Evolutionary conservation across 35 echinoderm and acorn worm species (phyloP).

Genomic region (Hemicentrotus pulcherrimus): DNA sequence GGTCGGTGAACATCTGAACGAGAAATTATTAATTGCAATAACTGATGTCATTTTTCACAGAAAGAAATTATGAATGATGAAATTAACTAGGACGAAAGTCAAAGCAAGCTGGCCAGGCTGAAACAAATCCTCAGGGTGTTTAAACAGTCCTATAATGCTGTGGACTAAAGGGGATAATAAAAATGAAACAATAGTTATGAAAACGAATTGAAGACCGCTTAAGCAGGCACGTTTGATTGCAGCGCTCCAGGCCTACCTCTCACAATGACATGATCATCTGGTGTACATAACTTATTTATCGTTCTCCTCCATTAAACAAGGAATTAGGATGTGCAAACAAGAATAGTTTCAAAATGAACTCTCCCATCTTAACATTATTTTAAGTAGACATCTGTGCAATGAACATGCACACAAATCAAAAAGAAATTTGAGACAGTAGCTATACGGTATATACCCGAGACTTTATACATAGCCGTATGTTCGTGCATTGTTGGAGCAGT

Average conservation of each 20-base stretch:
- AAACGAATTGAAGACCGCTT: neutral
- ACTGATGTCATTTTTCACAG: neutral
- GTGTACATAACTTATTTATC: neutral
- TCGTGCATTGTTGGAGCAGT: neutral
- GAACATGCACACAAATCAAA: neutral
- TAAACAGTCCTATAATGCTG: neutral
- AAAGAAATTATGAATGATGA: neutral
- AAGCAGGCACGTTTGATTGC: neutral
- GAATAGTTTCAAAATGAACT: neutral
- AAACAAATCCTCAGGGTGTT: neutral
- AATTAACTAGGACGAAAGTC: neutral
- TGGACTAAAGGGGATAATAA: neutral
- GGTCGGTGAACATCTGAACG: neutral
- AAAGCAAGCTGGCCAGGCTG: neutral
- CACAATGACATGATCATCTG: neutral
- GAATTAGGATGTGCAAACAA: neutral
- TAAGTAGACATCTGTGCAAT: neutral
- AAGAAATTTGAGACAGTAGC: neutral
- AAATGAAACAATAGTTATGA: neutral
- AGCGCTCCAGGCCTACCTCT: neutral
- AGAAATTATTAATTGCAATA: neutral
- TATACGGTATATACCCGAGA: too few relatives aligned
- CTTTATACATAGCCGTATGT: too few relatives aligned
- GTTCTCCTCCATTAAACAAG: neutral
- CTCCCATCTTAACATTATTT: neutral